phyloP scores from a whole-genome alignment of 1,140 invertebrate genomes.

The Littorina saxatilis region DNA sequence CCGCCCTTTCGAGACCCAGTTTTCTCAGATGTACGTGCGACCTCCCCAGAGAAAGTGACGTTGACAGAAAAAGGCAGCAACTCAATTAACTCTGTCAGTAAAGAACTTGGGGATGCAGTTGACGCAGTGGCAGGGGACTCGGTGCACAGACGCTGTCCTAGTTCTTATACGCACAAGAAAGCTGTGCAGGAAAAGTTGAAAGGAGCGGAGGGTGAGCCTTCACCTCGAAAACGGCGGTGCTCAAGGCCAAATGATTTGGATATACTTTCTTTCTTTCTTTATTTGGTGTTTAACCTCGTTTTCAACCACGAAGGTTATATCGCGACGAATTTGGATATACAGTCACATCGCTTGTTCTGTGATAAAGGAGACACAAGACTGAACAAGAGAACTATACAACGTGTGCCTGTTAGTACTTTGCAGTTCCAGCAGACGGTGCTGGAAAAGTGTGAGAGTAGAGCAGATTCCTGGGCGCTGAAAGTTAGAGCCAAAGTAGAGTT shows the following conservation, averaged over 20 bases:
- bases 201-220: background rate
- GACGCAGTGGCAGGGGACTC: background rate
- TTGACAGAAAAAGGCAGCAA: slow-evolving; percentile 8
- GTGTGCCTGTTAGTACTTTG: background rate
- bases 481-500: slow-evolving; percentile 10
- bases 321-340: too few species aligned
- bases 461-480: slow-evolving; percentile 4
- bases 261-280: too few species aligned
- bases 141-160: background rate
- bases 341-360: background rate
- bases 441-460: background rate
- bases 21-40: too few species aligned
- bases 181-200: background rate
- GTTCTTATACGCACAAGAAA: background rate
- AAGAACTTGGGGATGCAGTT: background rate
- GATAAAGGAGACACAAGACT: slow-evolving; percentile 3
- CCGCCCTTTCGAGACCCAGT: too few species aligned
- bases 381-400: background rate
- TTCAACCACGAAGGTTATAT: too few species aligned
- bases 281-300: too few species aligned
- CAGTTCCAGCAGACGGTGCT: slow-evolving; percentile 5
- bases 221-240: background rate
- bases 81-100: background rate
- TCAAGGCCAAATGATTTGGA: background rate
- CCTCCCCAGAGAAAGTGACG: background rate